These are phyloP conservation scores for Desmodus rotundus DNA, from an alignment of 2,113 vertebrate genomes.

Conservation along the genomic window DNA sequence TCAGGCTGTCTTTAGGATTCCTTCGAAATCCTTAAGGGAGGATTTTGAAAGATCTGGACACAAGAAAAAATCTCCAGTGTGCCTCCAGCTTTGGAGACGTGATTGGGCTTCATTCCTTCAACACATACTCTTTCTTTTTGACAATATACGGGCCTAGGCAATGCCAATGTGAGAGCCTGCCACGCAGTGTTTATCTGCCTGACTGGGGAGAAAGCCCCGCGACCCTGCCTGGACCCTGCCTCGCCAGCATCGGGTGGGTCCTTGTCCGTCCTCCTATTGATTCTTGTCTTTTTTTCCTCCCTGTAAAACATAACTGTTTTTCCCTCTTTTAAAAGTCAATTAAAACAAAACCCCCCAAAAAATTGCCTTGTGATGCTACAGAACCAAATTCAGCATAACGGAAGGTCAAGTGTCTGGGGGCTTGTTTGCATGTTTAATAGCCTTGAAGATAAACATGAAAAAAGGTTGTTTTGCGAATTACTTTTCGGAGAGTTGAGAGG, in stretches of 20 bases:
- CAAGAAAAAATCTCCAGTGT: background rate
- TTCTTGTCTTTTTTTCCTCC: background rate
- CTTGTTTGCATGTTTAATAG: background rate
- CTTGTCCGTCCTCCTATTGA: background rate
- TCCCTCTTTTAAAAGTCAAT: background rate
- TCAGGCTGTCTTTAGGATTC: background rate
- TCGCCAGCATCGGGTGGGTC: rapidly evolving
- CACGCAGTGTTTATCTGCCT: background rate
- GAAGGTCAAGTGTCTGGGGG: background rate
- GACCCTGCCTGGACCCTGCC: too few species aligned
- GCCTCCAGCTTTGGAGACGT: background rate
- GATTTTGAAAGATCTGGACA: background rate
- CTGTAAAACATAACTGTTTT: background rate
- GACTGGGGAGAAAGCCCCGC: rapidly evolving
- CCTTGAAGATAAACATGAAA: background rate
- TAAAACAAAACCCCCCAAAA: background rate
- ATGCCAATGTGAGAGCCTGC: background rate
- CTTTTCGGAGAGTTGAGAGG: background rate
- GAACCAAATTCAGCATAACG: background rate
- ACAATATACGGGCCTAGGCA: too few species aligned
- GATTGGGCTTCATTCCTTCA: background rate
- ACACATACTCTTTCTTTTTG: background rate
- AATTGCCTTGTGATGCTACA: background rate
- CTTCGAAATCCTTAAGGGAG: background rate
- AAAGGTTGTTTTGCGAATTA: background rate